Conservation (phyloP, 2,113 vertebrate species). For the Chrysochloris asiatica region DNA sequence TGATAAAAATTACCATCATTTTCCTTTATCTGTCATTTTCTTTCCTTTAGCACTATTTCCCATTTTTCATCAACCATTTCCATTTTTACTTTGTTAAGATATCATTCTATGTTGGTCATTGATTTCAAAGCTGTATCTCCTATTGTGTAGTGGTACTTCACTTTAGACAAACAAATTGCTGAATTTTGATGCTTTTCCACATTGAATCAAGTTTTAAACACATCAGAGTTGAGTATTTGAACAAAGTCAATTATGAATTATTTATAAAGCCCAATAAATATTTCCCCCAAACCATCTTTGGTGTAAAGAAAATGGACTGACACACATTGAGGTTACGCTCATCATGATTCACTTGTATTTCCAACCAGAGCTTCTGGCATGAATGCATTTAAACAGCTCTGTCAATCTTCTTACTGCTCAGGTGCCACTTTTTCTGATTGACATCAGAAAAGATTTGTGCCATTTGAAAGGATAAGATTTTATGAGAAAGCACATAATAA, state of each 20-base stretch:
- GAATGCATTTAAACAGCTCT: neutral
- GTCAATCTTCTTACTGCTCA: conserved; percentile 27
- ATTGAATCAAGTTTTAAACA: conserved; percentile 24
- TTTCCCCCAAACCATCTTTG: conserved; percentile 31
- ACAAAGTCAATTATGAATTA: conserved; percentile 49
- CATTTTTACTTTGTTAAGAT: neutral
- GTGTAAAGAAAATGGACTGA: conserved; percentile 35
- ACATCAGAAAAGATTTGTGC: conserved; percentile 62
- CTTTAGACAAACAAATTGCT: neutral
- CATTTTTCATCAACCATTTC: neutral
- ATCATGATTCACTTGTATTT: conserved; percentile 37
- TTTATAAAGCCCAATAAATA: conserved; percentile 53
- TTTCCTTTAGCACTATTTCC: neutral
- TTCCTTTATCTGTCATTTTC: conserved; percentile 22
- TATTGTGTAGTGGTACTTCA: neutral
- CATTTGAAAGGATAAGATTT: conserved; percentile 52
- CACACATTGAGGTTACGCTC: neutral
- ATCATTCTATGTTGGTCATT: neutral
- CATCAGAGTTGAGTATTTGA: conserved; percentile 11
- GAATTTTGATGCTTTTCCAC: neutral
- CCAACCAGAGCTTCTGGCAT: neutral
- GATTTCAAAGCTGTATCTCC: conserved; percentile 10
- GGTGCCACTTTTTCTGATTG: conserved; percentile 67
- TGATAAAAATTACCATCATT: neutral
- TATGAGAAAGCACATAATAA: conserved; percentile 61